Evolutionary conservation across 2,113 vertebrate genomes (phyloP).

Genomic region (Halichoerus grypus): DNA sequence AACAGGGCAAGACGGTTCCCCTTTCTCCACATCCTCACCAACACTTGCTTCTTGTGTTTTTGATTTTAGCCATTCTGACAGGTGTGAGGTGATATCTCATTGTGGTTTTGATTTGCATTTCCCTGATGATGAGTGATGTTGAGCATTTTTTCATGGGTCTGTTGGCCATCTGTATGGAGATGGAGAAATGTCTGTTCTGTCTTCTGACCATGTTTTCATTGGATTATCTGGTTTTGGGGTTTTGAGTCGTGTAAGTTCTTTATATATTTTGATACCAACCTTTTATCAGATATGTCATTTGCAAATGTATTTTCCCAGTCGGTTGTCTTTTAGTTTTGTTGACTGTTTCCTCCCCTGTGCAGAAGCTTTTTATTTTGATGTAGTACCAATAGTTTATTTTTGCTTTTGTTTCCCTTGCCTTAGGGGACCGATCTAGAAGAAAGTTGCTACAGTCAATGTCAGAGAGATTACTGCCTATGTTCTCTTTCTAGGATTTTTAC

Average conservation of each 20-base stretch:
- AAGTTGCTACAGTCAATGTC: background rate
- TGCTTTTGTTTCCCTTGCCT: background rate
- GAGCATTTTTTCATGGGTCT: too few species aligned
- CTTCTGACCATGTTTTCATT: background rate
- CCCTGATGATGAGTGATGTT: too few species aligned
- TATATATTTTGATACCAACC: background rate
- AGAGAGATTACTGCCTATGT: background rate
- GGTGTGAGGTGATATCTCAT: too few species aligned
- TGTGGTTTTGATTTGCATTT: too few species aligned
- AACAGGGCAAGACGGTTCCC: too few species aligned
- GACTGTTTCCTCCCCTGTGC: background rate
- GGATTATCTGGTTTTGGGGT: background rate
- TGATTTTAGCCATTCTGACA: too few species aligned
- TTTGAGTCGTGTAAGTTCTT: background rate
- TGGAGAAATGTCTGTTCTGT: too few species aligned
- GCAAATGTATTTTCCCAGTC: background rate
- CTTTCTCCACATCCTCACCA: too few species aligned
- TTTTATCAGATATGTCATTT: background rate
- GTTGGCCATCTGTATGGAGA: too few species aligned
- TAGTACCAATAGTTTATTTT: background rate
- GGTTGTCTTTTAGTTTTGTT: background rate
- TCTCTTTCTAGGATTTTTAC: background rate
- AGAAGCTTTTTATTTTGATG: background rate
- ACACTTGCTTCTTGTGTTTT: too few species aligned
- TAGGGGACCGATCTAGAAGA: background rate